Conservation (phyloP, 1,140 invertebrate genomes). For the Melanaphis sacchari region DNA sequence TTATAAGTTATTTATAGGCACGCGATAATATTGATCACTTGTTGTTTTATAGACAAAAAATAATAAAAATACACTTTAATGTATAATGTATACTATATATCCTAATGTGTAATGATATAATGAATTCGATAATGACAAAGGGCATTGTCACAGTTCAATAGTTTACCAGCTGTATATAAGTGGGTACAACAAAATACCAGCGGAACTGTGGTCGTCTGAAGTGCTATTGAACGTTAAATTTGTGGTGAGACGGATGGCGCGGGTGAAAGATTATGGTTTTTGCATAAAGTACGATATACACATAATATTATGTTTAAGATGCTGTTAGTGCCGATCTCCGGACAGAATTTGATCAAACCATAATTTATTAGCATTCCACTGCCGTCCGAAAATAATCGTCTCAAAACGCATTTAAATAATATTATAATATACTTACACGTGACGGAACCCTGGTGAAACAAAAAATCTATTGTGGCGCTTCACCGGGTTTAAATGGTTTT, state of each 20-base stretch:
- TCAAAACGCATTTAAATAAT: not conserved
- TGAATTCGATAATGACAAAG: not conserved
- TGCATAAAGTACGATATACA: not conserved
- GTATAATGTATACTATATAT: too few relatives aligned
- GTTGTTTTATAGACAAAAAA: not conserved
- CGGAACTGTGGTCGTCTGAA: not conserved
- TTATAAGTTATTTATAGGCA: not conserved
- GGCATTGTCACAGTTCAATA: not conserved
- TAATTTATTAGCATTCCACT: not conserved
- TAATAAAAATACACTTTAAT: not conserved
- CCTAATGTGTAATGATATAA: not conserved
- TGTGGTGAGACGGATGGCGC: not conserved
- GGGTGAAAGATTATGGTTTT: not conserved
- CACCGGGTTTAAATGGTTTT: not conserved
- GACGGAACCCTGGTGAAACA: not conserved
- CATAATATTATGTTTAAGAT: not conserved
- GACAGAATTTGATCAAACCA: not conserved
- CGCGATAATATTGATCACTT: not conserved
- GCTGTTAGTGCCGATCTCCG: not conserved
- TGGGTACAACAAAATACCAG: not conserved
- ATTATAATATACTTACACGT: not conserved
- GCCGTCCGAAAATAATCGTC: not conserved
- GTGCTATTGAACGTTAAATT: not conserved
- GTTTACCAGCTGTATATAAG: not conserved
- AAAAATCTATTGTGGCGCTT: slow-evolving; percentile 23